Conservation (phyloP, 2,113 vertebrate species). For the Psettodes erumei region DNA sequence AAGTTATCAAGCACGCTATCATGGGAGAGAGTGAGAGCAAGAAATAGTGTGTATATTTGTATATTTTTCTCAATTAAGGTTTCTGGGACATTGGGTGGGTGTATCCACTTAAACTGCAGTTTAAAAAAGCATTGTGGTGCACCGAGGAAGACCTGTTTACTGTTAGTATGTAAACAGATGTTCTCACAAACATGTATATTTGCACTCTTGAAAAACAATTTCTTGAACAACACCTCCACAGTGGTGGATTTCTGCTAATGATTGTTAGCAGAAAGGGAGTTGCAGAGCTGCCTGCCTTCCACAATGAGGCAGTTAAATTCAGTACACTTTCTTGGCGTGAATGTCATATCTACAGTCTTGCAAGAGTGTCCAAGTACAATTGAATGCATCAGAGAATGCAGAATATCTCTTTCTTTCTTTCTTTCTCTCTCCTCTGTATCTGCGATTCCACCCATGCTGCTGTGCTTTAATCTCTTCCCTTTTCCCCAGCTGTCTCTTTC, state of each 20-base stretch:
- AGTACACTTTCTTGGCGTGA: constrained; percentile 21
- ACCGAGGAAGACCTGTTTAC: neutral
- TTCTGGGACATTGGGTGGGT: constrained; percentile 41
- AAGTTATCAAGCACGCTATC: constrained; percentile 60
- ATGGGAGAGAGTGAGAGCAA: constrained; percentile 14
- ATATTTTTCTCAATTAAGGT: constrained; percentile 60
- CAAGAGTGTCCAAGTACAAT: constrained; percentile 45
- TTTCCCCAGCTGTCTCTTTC: constrained; percentile 37
- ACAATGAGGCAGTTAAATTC: constrained; percentile 13
- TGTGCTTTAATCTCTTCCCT: constrained; percentile 43
- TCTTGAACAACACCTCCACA: neutral
- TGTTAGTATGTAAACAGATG: neutral
- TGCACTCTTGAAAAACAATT: neutral
- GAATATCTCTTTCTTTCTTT: constrained; percentile 19
- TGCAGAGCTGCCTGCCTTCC: constrained; percentile 5
- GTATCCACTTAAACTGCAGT: constrained; percentile 22
- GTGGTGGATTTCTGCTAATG: constrained; percentile 16
- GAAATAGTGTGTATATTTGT: constrained; percentile 17
- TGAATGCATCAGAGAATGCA: constrained; percentile 49
- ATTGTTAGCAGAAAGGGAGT: constrained; percentile 20
- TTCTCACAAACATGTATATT: neutral
- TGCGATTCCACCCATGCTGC: constrained; percentile 29
- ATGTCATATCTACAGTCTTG: constrained; percentile 21
- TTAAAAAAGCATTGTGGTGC: constrained; percentile 2
- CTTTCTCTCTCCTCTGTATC: constrained; percentile 23